These are phyloP conservation scores for Prosapia bicincta DNA, from an alignment of 2,888 invertebrate species.

Conservation along the genomic window DNA sequence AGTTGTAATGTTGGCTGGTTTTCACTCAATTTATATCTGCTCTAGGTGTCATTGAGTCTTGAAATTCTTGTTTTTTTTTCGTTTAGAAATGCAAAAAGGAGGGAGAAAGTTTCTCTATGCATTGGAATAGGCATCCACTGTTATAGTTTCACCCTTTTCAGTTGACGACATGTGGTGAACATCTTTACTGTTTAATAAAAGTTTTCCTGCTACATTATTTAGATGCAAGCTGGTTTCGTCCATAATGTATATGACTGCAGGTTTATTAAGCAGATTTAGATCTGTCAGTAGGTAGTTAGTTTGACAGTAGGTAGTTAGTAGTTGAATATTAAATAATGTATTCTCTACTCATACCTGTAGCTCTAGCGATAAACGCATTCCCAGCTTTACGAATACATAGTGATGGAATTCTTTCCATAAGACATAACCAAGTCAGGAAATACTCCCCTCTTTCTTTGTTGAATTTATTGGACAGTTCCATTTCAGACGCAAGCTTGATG, in stretches of 20 bases:
- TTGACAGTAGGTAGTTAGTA: neutral
- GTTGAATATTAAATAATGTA: neutral
- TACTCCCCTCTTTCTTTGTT: neutral
- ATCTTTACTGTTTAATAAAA: neutral
- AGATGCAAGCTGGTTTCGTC: constrained; percentile 3
- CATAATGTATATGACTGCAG: constrained; percentile 1
- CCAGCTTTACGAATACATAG: neutral
- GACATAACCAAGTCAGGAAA: neutral
- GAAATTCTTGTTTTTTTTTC: neutral
- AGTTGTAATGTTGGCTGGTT: neutral
- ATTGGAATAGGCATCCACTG: constrained; percentile 4
- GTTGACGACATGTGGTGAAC: neutral
- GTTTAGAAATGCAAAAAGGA: neutral
- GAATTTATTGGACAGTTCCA: neutral
- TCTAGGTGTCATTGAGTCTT: neutral
- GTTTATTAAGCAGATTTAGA: neutral
- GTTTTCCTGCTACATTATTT: constrained; percentile 7
- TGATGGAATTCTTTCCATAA: neutral
- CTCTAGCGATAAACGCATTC: neutral
- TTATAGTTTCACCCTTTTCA: constrained; percentile 1
- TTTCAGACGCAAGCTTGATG: neutral
- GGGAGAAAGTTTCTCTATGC: neutral
- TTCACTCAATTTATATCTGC: neutral
- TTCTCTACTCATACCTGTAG: neutral
- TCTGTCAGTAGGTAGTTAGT: neutral